phyloP scores from a whole-genome alignment of 1,140 invertebrate species.

The Calliopsis andreniformis region DNA sequence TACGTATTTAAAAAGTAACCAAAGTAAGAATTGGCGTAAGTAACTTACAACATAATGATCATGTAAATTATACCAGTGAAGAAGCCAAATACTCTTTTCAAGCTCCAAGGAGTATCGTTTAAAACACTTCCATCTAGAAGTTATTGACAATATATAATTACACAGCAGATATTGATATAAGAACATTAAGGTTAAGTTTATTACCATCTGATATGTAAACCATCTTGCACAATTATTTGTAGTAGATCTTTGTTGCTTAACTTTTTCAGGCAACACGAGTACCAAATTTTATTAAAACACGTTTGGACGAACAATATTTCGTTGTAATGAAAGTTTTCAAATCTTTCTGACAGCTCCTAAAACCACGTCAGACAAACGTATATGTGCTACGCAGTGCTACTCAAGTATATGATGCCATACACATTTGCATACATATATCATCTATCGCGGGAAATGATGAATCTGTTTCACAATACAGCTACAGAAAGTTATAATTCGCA shows the following conservation, averaged over 20 bases:
- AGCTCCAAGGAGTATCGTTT: conserved; percentile 44
- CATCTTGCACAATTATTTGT: conserved; percentile 33
- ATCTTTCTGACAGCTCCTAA: background rate
- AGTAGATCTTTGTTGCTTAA: background rate
- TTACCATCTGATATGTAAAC: conserved; percentile 60
- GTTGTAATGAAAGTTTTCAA: background rate
- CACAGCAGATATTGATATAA: background rate
- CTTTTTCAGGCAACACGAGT: too few species aligned
- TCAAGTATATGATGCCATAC: too few species aligned
- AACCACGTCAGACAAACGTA: conserved; percentile 10
- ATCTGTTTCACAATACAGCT: too few species aligned
- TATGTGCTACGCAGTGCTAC: too few species aligned
- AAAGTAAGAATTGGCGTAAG: background rate
- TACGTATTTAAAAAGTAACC: too few species aligned
- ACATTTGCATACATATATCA: too few species aligned
- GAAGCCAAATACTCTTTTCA: conserved; percentile 56
- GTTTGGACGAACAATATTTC: background rate
- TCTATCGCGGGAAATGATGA: too few species aligned
- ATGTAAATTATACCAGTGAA: conserved; percentile 60
- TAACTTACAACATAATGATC: conserved; percentile 70
- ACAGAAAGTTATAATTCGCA: too few species aligned
- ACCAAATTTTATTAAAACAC: background rate
- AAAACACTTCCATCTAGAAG: conserved; percentile 63
- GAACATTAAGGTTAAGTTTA: conserved; percentile 6
- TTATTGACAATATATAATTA: conserved; percentile 1